Percentiles rank a stretch among this genome's conserved stretches.
phyloP scores from a whole-genome alignment of 2,113 vertebrate species.

The Platysteira castanea region DNA sequence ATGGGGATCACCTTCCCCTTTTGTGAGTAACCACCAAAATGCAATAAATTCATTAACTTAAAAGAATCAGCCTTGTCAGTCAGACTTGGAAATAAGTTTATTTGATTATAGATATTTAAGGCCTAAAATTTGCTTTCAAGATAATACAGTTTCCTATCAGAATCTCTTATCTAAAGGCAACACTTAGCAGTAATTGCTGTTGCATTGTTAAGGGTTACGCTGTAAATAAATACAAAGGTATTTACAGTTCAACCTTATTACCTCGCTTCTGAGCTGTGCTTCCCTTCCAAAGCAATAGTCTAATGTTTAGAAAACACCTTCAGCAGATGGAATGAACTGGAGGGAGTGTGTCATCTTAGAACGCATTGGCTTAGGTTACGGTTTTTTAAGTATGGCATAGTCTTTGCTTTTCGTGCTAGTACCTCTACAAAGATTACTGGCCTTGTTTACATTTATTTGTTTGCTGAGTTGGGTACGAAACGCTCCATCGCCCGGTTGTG shows the following conservation, averaged over 20 bases:
- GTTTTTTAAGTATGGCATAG: background rate
- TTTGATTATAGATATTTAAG: slow-evolving; percentile 66
- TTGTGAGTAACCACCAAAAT: slow-evolving; percentile 69
- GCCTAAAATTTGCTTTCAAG: slow-evolving; percentile 72
- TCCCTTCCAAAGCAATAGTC: background rate
- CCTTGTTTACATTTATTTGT: background rate
- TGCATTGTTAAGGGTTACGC: slow-evolving; percentile 71
- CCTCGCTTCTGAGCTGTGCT: slow-evolving; percentile 31
- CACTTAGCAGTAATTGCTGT: slow-evolving; percentile 77
- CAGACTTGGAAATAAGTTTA: slow-evolving; percentile 67
- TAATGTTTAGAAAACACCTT: background rate
- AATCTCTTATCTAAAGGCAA: slow-evolving; percentile 73
- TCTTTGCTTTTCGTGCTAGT: background rate
- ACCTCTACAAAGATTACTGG: background rate
- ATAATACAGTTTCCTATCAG: slow-evolving; percentile 74
- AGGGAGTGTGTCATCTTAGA: background rate
- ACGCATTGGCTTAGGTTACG: background rate
- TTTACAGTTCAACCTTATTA: slow-evolving; percentile 69
- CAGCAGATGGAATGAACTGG: background rate
- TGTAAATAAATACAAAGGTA: slow-evolving; percentile 75
- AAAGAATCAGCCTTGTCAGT: slow-evolving; percentile 73
- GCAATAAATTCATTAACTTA: slow-evolving; percentile 74
- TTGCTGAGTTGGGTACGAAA: background rate
- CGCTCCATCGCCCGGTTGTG: background rate
- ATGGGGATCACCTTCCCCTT: slow-evolving; percentile 41